Evolutionary conservation across 1,140 invertebrate species (phyloP), one percentile per base, ranked within the genome.

Genomic region (Zaprionus kolodkinae): DNA sequence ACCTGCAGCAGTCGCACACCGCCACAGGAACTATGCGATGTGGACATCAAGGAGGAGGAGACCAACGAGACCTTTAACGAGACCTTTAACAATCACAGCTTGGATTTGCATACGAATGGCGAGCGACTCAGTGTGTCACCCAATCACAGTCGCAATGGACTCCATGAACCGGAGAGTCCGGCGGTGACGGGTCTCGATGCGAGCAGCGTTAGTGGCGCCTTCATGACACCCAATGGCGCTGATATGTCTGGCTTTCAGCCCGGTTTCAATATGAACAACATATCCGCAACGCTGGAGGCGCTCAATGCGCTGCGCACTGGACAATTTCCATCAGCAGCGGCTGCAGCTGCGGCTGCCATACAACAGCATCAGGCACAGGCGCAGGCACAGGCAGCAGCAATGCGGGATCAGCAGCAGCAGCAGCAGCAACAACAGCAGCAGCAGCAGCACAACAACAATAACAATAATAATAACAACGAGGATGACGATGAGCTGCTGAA

Each of bases 11-110:
- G 91, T 35, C 91, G 91, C 70, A 92, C 91, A 0, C 91, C 91
- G 33, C 91, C 91, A 0, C 91, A 92, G 64, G 91, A 92, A 35
- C 74, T 92, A 11, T 92, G 91, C 75, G 91, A 92, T 56, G 88
- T 92, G 66, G 91, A 92, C 57, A 92, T 92, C 61, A 92, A 92
- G 66, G 91, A 92, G 63, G 85, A 88, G 78, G 91, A 92, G 65
- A 91, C 70, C 33, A 92, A 91, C 65, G 91, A 92, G 70, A 91
- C 91, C 74, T 91, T 92, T 43, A 92, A 91, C 50, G 91, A 91
- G 61, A 88, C 77, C 54, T 88, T 65, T 61, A 88, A 89, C 57
- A 82, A 72, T 74, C 78, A 85, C 65, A 90, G 48, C 68, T 78
- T 48, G 40, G 86, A 90, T n/a, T 55, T 90, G 0, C 79, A 70